Conservation (phyloP, 2,888 invertebrate genomes). For the Ennomos fuscantarius region DNA sequence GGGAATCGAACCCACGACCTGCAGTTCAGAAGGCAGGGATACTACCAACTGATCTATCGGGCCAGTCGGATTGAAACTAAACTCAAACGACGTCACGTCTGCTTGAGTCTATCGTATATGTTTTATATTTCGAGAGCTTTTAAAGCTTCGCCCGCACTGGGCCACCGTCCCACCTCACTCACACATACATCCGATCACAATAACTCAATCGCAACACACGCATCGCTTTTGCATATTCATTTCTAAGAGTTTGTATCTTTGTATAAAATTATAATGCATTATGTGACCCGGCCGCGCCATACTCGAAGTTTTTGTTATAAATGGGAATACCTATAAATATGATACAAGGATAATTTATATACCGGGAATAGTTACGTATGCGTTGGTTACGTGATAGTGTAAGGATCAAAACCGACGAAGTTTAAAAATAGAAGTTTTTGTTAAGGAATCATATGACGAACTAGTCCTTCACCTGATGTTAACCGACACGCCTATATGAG, state of each 20-base stretch:
- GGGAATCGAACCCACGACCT: too few species aligned
- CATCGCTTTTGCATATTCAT: slow-evolving; percentile 82
- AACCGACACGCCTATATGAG: too few species aligned
- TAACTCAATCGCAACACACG: slow-evolving; percentile 80
- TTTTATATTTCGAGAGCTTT: slow-evolving; percentile 6
- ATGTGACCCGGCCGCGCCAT: slow-evolving; percentile 61
- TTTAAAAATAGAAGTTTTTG: too few species aligned
- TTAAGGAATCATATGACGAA: too few species aligned
- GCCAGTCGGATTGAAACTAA: too few species aligned
- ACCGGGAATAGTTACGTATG: not conserved
- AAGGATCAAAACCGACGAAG: slow-evolving; percentile 4
- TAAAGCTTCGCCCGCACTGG: slow-evolving; percentile 9
- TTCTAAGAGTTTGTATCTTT: slow-evolving; percentile 80
- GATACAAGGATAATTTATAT: not conserved
- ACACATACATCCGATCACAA: slow-evolving; percentile 67
- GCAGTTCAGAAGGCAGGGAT: too few species aligned
- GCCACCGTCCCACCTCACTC: slow-evolving; percentile 43
- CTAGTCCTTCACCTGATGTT: too few species aligned
- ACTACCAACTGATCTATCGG: too few species aligned
- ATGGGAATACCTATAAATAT: slow-evolving; percentile 31
- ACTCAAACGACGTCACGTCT: too few species aligned
- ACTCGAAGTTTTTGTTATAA: slow-evolving; percentile 40
- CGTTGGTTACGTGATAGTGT: not conserved
- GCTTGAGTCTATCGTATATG: not conserved
- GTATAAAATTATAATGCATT: slow-evolving; percentile 85